Conservation (phyloP, 64 coral and sea anemone genomes). For the Dendronephthya gigantea region DNA sequence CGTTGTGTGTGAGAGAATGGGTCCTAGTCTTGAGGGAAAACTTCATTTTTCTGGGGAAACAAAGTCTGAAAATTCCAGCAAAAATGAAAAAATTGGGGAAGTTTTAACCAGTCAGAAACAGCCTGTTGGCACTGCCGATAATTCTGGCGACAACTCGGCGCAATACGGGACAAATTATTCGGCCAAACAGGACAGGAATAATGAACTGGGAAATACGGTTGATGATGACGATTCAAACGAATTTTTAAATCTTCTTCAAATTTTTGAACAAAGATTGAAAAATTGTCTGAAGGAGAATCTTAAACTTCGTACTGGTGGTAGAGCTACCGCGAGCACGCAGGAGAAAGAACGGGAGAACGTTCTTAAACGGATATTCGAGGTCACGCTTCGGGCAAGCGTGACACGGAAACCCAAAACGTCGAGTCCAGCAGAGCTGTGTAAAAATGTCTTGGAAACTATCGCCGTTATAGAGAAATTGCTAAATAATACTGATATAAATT, state of each 20-base stretch:
- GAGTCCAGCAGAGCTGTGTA: not conserved
- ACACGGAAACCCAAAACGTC: not conserved
- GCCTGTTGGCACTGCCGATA: not conserved
- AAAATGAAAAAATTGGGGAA: not conserved
- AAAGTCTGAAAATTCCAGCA: not conserved
- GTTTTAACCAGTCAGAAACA: not conserved
- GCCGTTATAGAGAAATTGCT: too few relatives aligned
- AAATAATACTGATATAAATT: too few relatives aligned
- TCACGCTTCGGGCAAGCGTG: not conserved
- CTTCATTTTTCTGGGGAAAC: not conserved
- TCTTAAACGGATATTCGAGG: not conserved
- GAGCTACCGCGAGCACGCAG: not conserved
- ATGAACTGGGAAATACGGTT: too few relatives aligned
- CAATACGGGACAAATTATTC: not conserved
- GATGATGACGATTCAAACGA: constrained; percentile 22
- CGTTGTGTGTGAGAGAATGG: not conserved
- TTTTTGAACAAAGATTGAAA: constrained; percentile 58
- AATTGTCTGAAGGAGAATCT: constrained; percentile 65
- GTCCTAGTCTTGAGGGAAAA: not conserved
- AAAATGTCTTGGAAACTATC: not conserved
- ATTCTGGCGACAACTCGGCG: not conserved
- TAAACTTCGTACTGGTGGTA: constrained; percentile 12
- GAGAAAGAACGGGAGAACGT: not conserved
- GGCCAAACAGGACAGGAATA: not conserved
- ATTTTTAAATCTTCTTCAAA: constrained; percentile 48